These are phyloP conservation scores for Drosophila melanica DNA, from an alignment of 1,140 invertebrate species.

Conservation along the genomic window DNA sequence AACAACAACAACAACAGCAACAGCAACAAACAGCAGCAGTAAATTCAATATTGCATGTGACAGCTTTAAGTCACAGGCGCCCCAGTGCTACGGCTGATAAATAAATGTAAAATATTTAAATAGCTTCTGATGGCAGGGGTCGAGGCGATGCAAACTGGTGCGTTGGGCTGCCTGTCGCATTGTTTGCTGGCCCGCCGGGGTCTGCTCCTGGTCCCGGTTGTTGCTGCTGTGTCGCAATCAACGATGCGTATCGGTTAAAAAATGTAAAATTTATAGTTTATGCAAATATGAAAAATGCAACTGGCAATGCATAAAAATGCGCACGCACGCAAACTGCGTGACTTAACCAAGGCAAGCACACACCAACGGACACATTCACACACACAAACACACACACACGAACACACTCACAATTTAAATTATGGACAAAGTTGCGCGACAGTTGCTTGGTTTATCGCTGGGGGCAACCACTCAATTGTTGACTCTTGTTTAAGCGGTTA, in stretches of 20 bases:
- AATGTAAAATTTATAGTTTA: slow-evolving; percentile 83
- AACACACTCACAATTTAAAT: slow-evolving; percentile 65
- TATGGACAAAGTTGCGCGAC: slow-evolving; percentile 81
- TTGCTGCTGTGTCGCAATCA: slow-evolving; percentile 62
- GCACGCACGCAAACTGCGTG: slow-evolving; percentile 79
- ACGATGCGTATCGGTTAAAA: slow-evolving; percentile 82
- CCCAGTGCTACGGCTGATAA: slow-evolving; percentile 31
- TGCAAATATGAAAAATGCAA: slow-evolving; percentile 83
- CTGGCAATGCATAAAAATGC: slow-evolving; percentile 82
- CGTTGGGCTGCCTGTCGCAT: slow-evolving; percentile 31
- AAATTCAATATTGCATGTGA: slow-evolving; percentile 49
- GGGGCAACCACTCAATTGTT: slow-evolving; percentile 73
- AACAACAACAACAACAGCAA: slow-evolving; percentile 10
- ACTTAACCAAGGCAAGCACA: slow-evolving; percentile 47
- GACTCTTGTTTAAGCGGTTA: slow-evolving; percentile 71
- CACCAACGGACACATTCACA: slow-evolving; percentile 31
- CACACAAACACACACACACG: slow-evolving; percentile 26
- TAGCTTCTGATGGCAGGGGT: slow-evolving; percentile 50
- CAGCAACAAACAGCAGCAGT: slow-evolving; percentile 10
- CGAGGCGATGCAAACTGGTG: slow-evolving; percentile 15
- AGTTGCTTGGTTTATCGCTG: slow-evolving; percentile 80
- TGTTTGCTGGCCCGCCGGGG: slow-evolving; percentile 41
- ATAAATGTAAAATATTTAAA: slow-evolving; percentile 76
- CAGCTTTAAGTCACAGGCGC: slow-evolving; percentile 38
- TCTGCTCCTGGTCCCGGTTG: slow-evolving; percentile 54